Base-by-base conservation (phyloP, 2,888 invertebrate genomes). In the Orthonevra nobilis region DNA sequence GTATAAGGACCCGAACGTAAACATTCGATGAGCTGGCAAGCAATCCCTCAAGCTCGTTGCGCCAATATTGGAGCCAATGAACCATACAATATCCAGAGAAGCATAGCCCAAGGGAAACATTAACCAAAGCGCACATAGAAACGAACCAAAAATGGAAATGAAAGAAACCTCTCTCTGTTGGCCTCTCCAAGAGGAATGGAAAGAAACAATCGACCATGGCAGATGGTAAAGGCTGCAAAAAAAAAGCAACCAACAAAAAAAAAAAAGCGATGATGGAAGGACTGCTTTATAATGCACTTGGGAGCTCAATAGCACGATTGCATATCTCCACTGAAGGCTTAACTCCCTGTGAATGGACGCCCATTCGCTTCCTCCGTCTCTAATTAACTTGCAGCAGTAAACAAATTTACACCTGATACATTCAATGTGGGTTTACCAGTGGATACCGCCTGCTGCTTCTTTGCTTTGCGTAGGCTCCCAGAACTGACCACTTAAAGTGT, bases 11-110 rank as follows among this genome's bases (percentile, higher is more conserved):
- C 15, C 26, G n/a, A 38, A 14, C 3, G 20, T 14, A 63, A 26
- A 56, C 30, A 42, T 56, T 75, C 58, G 56, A 75, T 70, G 63
- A 75, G 63, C 44, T 58, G 15, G 63, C 75, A 70, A 63, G 58
- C 56, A 69, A 58, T 63, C 14, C 23, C 34, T 63, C 69, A 69
- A 69, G 20, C 54, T 58, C 23, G 44, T 50, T 70, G 50, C 63
- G 14, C 19, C 30, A 50, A 44, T 44, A 75, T 63, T 32, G 63
- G 46, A 63, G 75, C 56, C 75, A 70, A 70, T 69, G 75, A 75
- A 75, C 52, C 63, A 52, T 58, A 69, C 36, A 70, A 75, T 69
- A 75, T 70, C 56, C 63, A 30, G 12, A 42, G 42, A 54, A 61
- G 15, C 15, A 30, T 17, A 20, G n/a, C 69, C 20, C 48, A 30